Base-by-base conservation (phyloP, 2,113 vertebrate genomes). In the Pavo muticus region DNA sequence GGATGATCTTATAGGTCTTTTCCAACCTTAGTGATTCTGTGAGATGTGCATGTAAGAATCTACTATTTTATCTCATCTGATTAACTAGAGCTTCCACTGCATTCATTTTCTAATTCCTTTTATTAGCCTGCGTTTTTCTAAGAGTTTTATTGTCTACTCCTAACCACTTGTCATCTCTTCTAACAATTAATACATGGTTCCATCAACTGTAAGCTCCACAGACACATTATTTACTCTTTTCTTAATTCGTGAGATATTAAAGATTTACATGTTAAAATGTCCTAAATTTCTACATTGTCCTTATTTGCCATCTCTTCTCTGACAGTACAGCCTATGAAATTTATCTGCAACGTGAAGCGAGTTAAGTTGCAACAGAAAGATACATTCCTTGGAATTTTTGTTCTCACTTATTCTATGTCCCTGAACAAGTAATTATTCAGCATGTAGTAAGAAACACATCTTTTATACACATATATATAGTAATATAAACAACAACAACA, bases 51-150 rank as follows among this genome's bases (percentile, higher is more conserved):
- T 15, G 9, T 40, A 69, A 80, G 83, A 96, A 88, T 35, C 25
- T 88, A 93, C 6, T 57, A 11, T 52, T 90, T 90, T 54, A 94
- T 56, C 76, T 88, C 5, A 0, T 74, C 27, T 77, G 68, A 84
- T 85, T 80, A 95, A 92, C 47, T 57, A 75, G 45, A 93, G 60
- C 29, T 57, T 91, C 54, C 54, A 82, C 3, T 14, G 48, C 24
- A 73, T 70, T 91, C 11, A 69, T 89, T 89, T 84, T 75, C 64
- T 81, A 60, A 93, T 68, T 81, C n/a, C 37, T 73, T 89, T 25
- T 77, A 83, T 94, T 79, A 71, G 6, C 5, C 12, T 77, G 37
- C 24, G 59, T 85, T 80, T 92, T 95, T 85, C 64, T 76, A 75
- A 90, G 39, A 92, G 20, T 94, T 86, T 91, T 29, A 29, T 91